A percentile compares a stretch with the other conserved stretches of the same genome.
These are phyloP conservation scores for Orthosia incerta DNA, from an alignment of 2,888 invertebrate species.

Conservation along the genomic window DNA sequence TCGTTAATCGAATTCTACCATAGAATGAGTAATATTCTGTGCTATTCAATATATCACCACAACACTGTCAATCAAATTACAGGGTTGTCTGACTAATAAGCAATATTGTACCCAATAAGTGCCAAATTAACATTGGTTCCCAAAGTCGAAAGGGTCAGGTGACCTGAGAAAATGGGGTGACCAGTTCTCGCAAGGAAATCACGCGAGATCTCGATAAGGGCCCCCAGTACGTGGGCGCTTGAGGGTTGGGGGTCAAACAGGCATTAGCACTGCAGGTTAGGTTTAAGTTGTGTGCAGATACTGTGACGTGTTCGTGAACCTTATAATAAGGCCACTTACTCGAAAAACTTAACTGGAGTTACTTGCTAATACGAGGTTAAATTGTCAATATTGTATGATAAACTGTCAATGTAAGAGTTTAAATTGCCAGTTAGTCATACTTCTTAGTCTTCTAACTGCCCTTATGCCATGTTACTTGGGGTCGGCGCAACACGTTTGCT, in stretches of 20 bases:
- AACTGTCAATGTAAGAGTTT: no score
- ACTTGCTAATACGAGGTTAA: no score
- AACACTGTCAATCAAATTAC: neutral
- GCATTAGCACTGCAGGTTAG: conserved; percentile 40
- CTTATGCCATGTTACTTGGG: no score
- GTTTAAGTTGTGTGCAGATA: conserved; percentile 15
- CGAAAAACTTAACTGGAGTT: no score
- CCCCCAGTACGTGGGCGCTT: conserved; percentile 48
- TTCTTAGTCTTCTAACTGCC: no score
- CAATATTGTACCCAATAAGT: conserved; percentile 18
- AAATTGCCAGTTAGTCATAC: no score
- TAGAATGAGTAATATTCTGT: neutral
- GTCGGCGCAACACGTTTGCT: no score
- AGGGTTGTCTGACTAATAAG: conserved; percentile 35
- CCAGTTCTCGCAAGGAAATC: conserved; percentile 64
- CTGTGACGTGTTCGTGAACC: neutral
- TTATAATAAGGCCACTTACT: neutral
- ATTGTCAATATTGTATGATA: no score
- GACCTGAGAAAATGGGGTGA: conserved; percentile 77
- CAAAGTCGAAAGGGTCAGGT: conserved; percentile 68
- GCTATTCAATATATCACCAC: neutral
- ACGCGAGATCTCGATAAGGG: conserved; percentile 76
- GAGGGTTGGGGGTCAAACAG: conserved; percentile 51
- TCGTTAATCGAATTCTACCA: neutral
- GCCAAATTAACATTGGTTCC: conserved; percentile 51